These are phyloP conservation scores for Cliona cf. orientalis DNA, from an alignment of 37 sponge, comb jelly and placozoan genomes.

Conservation along the genomic window DNA sequence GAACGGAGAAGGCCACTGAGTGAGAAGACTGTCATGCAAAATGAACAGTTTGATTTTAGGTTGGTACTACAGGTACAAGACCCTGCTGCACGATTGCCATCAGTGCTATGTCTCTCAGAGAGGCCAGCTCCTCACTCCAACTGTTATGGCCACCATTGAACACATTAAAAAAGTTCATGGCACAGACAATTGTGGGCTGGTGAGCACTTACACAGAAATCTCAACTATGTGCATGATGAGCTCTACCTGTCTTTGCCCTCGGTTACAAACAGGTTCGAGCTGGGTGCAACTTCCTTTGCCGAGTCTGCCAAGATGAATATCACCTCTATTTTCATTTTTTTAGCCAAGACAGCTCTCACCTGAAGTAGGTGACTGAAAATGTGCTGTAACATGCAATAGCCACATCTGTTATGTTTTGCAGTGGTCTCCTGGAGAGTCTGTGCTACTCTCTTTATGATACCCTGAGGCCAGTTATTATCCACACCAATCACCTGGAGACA, in stretches of 20 bases:
- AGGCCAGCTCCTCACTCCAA: conserved; percentile 65
- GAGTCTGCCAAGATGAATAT: conserved; percentile 94
- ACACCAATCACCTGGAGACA: conserved; percentile 92
- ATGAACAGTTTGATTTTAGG: too few relatives aligned
- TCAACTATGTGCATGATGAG: not conserved
- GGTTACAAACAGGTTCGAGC: conserved; percentile 58
- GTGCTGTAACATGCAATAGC: not conserved
- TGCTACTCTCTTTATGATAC: conserved; percentile 87
- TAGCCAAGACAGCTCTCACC: conserved; percentile 51
- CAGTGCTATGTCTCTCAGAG: conserved; percentile 87
- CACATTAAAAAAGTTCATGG: conserved; percentile 58
- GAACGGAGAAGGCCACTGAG: conserved; percentile 67
- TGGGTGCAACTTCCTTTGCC: conserved; percentile 87
- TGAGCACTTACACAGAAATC: conserved; percentile 7
- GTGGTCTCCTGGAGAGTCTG: conserved; percentile 87
- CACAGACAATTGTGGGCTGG: conserved; percentile 71
- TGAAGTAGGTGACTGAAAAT: conserved; percentile 65
- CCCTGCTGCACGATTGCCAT: conserved; percentile 89
- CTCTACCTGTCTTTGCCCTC: not conserved
- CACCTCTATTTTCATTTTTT: conserved; percentile 94
- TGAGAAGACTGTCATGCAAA: too few relatives aligned
- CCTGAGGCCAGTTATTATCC: conserved; percentile 91
- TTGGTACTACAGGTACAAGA: conserved; percentile 65
- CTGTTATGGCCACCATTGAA: conserved; percentile 54
- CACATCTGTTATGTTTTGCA: conserved; percentile 7